These are phyloP conservation scores for Sturnus vulgaris DNA, from an alignment of 2,113 vertebrate genomes.

Conservation along the genomic window DNA sequence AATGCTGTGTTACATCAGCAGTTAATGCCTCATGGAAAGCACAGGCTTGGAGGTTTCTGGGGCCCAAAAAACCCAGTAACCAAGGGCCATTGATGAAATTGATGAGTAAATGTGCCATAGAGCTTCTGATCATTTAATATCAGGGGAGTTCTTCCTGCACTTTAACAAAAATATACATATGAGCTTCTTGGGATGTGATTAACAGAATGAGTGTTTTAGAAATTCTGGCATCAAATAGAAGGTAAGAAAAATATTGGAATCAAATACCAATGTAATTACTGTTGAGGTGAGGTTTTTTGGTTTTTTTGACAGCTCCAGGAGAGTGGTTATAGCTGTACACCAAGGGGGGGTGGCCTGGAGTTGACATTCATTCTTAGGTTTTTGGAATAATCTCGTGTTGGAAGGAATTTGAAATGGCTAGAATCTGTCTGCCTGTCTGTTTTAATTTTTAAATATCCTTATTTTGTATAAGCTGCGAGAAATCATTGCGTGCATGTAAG, in stretches of 20 bases:
- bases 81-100: background rate
- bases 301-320: background rate
- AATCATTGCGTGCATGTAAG: background rate
- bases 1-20: background rate
- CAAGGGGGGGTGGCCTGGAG: rapidly evolving
- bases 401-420: conserved; percentile 15
- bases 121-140: background rate
- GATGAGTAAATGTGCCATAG: background rate
- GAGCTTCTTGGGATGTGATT: background rate
- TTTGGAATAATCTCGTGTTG: background rate
- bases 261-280: background rate
- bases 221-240: background rate
- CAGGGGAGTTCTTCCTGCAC: background rate
- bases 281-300: rapidly evolving
- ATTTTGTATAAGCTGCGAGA: background rate
- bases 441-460: conserved; percentile 24
- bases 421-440: background rate
- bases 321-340: background rate
- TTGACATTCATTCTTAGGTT: background rate
- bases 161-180: background rate
- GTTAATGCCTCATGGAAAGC: background rate
- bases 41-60: background rate
- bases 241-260: background rate
- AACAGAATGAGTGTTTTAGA: background rate
- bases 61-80: background rate